A percentile compares a stretch with the other conserved stretches of the same genome.
Evolutionary conservation across 2,888 invertebrate genomes (phyloP).

Genomic region (Cheiracanthium punctorium): DNA sequence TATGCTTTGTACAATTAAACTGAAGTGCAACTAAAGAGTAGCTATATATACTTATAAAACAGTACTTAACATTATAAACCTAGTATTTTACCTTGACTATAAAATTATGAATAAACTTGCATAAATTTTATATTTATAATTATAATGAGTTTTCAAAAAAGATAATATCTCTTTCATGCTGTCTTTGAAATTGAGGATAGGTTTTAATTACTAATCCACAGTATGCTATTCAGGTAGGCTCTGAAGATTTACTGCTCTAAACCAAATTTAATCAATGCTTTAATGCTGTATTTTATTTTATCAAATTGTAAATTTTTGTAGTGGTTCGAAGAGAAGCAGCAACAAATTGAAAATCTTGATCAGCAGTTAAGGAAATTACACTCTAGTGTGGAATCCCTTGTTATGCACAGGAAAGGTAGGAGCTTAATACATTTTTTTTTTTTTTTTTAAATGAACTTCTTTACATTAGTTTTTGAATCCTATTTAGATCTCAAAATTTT

Average conservation of each 20-base stretch:
- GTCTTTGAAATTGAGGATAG: constrained; percentile 52
- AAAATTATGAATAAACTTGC: no score
- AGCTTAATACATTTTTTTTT: no score
- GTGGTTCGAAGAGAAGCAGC: constrained; percentile 99
- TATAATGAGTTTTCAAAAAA: neutral
- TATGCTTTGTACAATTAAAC: no score
- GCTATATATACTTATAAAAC: no score
- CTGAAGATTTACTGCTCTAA: neutral
- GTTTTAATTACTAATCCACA: constrained; percentile 69
- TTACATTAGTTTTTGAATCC: no score
- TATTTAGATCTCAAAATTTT: no score
- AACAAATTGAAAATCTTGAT: constrained; percentile 93
- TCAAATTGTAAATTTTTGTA: constrained; percentile 76
- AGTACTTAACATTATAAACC: no score
- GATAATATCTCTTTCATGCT: constrained; percentile 63
- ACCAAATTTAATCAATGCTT: neutral
- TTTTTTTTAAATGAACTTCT: no score
- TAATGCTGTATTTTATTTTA: neutral
- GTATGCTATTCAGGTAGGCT: constrained; percentile 66
- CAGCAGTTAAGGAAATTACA: constrained; percentile 90
- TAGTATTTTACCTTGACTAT: no score
- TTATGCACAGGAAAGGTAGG: constrained; percentile 84
- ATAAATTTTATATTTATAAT: neutral
- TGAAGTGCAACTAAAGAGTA: no score
- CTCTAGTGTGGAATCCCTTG: constrained; percentile 90